Conservation (phyloP, 2,888 invertebrate genomes). For the Rhodophaea formosa region DNA sequence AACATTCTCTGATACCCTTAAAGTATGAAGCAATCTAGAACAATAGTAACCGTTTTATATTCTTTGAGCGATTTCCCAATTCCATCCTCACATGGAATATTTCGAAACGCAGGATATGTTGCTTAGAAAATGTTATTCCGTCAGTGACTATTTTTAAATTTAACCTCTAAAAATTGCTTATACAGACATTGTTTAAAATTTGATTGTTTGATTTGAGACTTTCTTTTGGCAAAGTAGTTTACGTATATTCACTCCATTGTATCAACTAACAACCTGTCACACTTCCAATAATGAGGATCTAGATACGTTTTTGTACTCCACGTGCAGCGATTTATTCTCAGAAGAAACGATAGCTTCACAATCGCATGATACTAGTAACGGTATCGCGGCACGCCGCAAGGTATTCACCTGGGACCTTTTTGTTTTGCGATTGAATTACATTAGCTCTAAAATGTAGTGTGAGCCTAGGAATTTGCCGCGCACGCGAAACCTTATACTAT, state of each 20-base stretch:
- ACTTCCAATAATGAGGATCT: background rate
- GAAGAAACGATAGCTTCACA: constrained; percentile 21
- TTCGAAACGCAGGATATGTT: too few species aligned
- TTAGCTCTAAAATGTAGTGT: constrained; percentile 35
- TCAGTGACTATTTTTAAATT: too few species aligned
- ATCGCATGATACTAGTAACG: constrained; percentile 27
- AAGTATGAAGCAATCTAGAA: too few species aligned
- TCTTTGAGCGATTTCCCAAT: too few species aligned
- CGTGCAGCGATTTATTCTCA: constrained; percentile 34
- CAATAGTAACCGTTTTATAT: too few species aligned
- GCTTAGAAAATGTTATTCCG: too few species aligned
- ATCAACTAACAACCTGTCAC: background rate
- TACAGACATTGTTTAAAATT: too few species aligned
- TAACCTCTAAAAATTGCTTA: too few species aligned
- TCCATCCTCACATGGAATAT: too few species aligned
- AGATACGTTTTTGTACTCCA: background rate
- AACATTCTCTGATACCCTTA: too few species aligned
- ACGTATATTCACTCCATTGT: background rate
- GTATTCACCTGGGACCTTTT: constrained; percentile 52
- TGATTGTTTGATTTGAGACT: too few species aligned
- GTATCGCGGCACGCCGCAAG: constrained; percentile 51
- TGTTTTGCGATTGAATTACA: constrained; percentile 38
- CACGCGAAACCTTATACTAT: constrained; percentile 48
- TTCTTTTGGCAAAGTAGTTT: too few species aligned
- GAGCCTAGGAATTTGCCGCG: constrained; percentile 33